phyloP scores from a whole-genome alignment of 2,113 vertebrate genomes.

The Epinephelus cyanopodus region DNA sequence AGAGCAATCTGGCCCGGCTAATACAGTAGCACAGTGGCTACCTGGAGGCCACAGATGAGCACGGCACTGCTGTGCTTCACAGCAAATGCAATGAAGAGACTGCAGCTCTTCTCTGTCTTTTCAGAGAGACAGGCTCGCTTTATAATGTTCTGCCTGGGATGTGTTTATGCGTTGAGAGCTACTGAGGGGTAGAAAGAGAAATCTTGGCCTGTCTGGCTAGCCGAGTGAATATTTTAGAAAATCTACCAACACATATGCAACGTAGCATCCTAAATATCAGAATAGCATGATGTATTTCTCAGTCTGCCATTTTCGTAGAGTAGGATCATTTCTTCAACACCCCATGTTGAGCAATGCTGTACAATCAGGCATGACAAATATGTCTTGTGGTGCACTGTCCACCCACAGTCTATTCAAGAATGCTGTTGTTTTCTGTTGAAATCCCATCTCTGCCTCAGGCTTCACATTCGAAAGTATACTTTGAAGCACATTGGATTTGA shows the following conservation, averaged over 20 bases:
- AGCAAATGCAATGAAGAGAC: background rate
- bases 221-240: slow-evolving; percentile 1
- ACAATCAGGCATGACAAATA: slow-evolving; percentile 14
- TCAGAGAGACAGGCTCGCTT: slow-evolving; percentile 12
- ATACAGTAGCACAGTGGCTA: slow-evolving; percentile 46
- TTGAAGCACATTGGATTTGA: background rate
- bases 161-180: slow-evolving; percentile 28
- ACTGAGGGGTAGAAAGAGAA: background rate
- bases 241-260: background rate
- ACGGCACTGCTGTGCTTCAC: slow-evolving; percentile 28
- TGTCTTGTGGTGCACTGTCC: slow-evolving; percentile 9
- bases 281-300: background rate
- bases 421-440: background rate
- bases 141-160: slow-evolving; percentile 26
- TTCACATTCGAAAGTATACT: background rate
- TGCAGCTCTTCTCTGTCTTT: slow-evolving; percentile 17
- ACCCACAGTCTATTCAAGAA: slow-evolving; percentile 17
- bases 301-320: background rate
- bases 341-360: background rate
- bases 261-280: background rate
- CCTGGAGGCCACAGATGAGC: slow-evolving; percentile 64
- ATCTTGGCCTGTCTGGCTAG: background rate
- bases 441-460: slow-evolving; percentile 2
- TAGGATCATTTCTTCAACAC: background rate
- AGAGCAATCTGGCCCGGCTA: slow-evolving; percentile 47